phyloP scores from a whole-genome alignment of 2,113 vertebrate species.

The Columba janthina region DNA sequence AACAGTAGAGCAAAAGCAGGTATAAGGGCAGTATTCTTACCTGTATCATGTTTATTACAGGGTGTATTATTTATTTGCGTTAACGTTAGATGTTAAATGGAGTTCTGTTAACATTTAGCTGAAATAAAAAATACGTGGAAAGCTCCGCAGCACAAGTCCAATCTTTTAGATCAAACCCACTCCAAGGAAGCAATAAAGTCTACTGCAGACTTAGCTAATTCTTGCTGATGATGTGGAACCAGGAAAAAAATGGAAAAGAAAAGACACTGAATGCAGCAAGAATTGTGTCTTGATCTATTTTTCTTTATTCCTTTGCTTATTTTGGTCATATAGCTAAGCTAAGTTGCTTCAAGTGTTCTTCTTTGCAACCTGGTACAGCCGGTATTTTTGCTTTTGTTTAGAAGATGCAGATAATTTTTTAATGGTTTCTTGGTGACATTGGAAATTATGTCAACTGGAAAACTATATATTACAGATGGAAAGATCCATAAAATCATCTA shows the following conservation, averaged over 20 bases:
- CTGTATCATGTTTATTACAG: neutral
- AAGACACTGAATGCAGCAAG: neutral
- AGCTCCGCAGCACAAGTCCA: neutral
- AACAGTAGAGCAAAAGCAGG: neutral
- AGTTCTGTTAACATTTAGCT: neutral
- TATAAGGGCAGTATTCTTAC: neutral
- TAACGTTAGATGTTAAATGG: neutral
- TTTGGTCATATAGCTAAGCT: neutral
- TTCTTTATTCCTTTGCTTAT: neutral
- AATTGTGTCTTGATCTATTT: neutral
- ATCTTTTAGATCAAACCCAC: neutral
- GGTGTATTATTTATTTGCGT: neutral
- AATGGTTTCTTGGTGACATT: neutral
- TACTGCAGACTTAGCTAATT: neutral
- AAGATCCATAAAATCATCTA: neutral
- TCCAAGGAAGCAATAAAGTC: neutral
- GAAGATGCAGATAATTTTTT: conserved; percentile 14
- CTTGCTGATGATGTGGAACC: neutral
- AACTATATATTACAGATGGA: neutral
- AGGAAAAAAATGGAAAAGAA: neutral
- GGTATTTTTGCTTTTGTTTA: conserved; percentile 14
- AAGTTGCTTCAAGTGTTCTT: neutral
- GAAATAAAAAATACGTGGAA: neutral
- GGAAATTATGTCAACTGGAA: neutral
- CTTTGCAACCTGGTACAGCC: neutral